Evolutionary conservation across 1,140 invertebrate genomes (phyloP), one percentile per base, ranked within the genome.

Genomic region (Drosophila arizonae): DNA sequence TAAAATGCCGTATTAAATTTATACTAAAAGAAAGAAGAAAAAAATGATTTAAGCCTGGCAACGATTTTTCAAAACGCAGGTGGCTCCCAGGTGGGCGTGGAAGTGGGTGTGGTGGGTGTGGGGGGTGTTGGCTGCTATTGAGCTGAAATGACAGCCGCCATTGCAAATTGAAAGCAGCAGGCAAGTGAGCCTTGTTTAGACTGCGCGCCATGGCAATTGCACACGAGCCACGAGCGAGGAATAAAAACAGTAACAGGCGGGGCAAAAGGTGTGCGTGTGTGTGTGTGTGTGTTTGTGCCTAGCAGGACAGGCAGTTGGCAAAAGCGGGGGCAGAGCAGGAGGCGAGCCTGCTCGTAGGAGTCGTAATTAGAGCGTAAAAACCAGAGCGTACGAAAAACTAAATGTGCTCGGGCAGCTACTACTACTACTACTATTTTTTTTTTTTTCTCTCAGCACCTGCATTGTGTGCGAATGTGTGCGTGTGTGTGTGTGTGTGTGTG

Each of bases 311-410:
- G 33, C 33, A 33, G 65, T 36, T 17, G 17, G 17, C 17, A 17
- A 17, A 17, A 17, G 33, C 33, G 33, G 33, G 33, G 6, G 33
- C 28, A 30, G 26, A 6, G 28, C 17, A 17, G 28, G 28, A 13
- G 43, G 52, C 45, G 33, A 48, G 45, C 24, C 64, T 56, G 84
- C 43, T 85, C 71, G 77, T 72, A 88, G 76, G 70, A 84, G 84
- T 79, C 82, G 82, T 87, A 87, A 87, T 87, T 87, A 87, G 84
- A 87, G 84, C 84, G 84, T 87, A 87, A 87, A 87, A 87, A 87
- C 84, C 84, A 87, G 84, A 87, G 84, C 84, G 84, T 87, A 86
- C 82, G 82, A 87, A 86, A 85, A 82, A 87, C 82, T 82, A 86
- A 86, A 84, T 61, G 81, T 81, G 81, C 81, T 86, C 76, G 80